phyloP scores from a whole-genome alignment of 2,888 invertebrate species.

The Allygus modestus region DNA sequence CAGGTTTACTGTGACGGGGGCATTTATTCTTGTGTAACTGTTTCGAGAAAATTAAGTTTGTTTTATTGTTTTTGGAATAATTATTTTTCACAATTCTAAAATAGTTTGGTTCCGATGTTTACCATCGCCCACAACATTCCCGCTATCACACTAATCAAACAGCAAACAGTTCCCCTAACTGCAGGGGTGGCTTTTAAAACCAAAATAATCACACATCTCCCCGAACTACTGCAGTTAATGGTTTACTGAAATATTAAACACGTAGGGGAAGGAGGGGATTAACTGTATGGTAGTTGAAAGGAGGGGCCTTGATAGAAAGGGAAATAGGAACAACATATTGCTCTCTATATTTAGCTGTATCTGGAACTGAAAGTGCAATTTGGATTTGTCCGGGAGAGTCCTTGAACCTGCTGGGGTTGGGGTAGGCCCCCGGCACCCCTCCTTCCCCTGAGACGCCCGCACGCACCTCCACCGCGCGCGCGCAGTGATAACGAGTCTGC shows the following conservation, averaged over 20 bases:
- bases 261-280: neutral
- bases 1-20: too few relatives aligned
- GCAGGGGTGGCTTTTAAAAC: slow-evolving; percentile 37
- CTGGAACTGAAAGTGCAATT: slow-evolving; percentile 57
- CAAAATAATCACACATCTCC: slow-evolving; percentile 33
- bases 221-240: slow-evolving; percentile 18
- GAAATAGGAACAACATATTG: slow-evolving; percentile 12
- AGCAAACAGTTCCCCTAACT: neutral
- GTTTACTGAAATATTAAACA: slow-evolving; percentile 42
- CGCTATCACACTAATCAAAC: neutral
- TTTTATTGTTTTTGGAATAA: too few relatives aligned
- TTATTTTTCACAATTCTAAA: too few relatives aligned
- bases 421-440: slow-evolving; percentile 11
- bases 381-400: slow-evolving; percentile 58
- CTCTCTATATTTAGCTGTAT: slow-evolving; percentile 30
- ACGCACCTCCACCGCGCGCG: neutral
- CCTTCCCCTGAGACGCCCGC: neutral
- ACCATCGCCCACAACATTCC: neutral
- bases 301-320: neutral
- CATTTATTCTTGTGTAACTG: too few relatives aligned
- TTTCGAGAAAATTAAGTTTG: too few relatives aligned
- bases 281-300: neutral
- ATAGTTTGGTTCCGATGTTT: too few relatives aligned
- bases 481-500: slow-evolving; percentile 1
- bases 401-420: slow-evolving; percentile 53